phyloP scores from a whole-genome alignment of 2,113 vertebrate species.

The Cyprinodon variegatus region DNA sequence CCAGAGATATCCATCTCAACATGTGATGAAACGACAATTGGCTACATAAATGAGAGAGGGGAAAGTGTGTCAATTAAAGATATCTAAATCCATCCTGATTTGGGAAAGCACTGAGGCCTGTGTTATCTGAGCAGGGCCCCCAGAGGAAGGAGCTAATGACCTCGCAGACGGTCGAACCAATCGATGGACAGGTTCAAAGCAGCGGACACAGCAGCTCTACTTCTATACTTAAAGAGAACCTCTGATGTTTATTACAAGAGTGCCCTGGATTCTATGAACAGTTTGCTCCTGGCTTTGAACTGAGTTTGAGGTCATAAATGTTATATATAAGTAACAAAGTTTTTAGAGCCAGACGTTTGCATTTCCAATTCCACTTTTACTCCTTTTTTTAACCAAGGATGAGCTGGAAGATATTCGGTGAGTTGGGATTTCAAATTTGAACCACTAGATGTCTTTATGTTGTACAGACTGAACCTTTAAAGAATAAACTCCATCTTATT shows the following conservation, averaged over 20 bases:
- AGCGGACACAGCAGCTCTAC: constrained; percentile 23
- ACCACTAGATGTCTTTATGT: neutral
- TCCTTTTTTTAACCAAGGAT: neutral
- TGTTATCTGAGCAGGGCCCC: constrained; percentile 45
- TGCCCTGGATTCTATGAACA: neutral
- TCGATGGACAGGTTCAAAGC: constrained; percentile 54
- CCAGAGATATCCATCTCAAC: constrained; percentile 16
- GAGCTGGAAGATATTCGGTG: neutral
- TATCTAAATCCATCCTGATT: constrained; percentile 56
- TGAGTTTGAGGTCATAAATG: neutral
- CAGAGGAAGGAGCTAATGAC: constrained; percentile 38
- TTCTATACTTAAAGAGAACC: constrained; percentile 15
- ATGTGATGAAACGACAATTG: constrained; percentile 43
- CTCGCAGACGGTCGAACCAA: constrained; percentile 21
- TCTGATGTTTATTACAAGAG: constrained; percentile 21
- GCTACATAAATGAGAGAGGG: neutral
- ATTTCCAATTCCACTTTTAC: neutral
- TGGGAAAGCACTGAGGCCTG: constrained; percentile 28
- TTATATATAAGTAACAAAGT: neutral
- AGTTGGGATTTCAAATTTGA: neutral
- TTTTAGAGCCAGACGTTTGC: neutral
- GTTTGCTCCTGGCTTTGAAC: neutral
- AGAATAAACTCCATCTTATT: no score
- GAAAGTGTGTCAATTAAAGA: constrained; percentile 40
- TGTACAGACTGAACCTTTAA: neutral